A percentile compares a stretch with the other conserved stretches of the same genome.
phyloP scores from a whole-genome alignment of 92 coral and sea anemone genomes.

The Hydrozoanthus gracilis region DNA sequence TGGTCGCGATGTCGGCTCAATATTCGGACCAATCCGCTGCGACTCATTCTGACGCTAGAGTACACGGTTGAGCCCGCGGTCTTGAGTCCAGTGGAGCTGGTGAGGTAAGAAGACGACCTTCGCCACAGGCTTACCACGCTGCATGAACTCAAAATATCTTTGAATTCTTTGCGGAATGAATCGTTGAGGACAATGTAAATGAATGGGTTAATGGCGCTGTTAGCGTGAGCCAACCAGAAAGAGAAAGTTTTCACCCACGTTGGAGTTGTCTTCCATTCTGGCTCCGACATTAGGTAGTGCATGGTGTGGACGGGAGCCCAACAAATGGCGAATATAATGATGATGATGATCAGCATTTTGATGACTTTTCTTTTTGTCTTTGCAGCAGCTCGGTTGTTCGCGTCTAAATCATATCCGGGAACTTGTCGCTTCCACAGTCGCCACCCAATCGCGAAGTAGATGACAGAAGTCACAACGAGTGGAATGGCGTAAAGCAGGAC shows the following conservation, averaged over 20 bases:
- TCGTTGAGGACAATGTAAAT: slow-evolving; percentile 50
- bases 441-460: slow-evolving; percentile 53
- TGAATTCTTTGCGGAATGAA: slow-evolving; percentile 47
- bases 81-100: slow-evolving; percentile 17
- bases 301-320: slow-evolving; percentile 56
- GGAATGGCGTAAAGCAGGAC: slow-evolving; percentile 48
- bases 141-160: slow-evolving; percentile 22
- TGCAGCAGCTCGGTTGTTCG: slow-evolving; percentile 36
- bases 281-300: slow-evolving; percentile 48
- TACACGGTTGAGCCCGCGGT: slow-evolving; percentile 21
- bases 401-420: slow-evolving; percentile 46
- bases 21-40: slow-evolving; percentile 2
- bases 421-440: slow-evolving; percentile 43
- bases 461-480: slow-evolving; percentile 9
- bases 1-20: slow-evolving; percentile 33
- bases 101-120: slow-evolving; percentile 14
- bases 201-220: slow-evolving; percentile 58
- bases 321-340: slow-evolving; percentile 52
- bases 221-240: slow-evolving; percentile 46
- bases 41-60: not conserved
- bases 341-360: slow-evolving; percentile 46
- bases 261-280: not conserved
- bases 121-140: slow-evolving; percentile 32
- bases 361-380: slow-evolving; percentile 52
- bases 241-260: slow-evolving; percentile 6